Evolutionary conservation across 2,888 invertebrate genomes (phyloP), one percentile per base, ranked within the genome.

Genomic region (Parnassius smintheus): DNA sequence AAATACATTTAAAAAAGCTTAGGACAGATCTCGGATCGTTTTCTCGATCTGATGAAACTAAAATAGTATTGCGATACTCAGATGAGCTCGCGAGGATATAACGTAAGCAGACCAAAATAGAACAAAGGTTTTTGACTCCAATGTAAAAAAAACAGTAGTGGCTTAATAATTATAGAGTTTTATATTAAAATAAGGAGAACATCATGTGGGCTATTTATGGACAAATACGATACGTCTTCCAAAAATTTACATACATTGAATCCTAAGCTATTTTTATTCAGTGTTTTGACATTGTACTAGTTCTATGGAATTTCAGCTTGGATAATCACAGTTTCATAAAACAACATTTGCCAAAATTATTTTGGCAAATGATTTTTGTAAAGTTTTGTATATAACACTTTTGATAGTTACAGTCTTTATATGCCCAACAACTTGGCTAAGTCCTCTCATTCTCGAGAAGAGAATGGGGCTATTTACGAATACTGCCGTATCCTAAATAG

Each of bases 41-140:
- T 59, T 50, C 55, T 49, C 46, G 59, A 13, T 52, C 48, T 57
- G 44, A 22, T 59, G 57, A 55, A 44, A 65, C 63, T 10, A 65
- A 65, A 67, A 64, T 66, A 67, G 61, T 48, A 44, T 65, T 65
- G 63, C 65, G 63, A 67, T 65, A 63, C 56, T 10, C 54, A 54
- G 41, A 57, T 44, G 49, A 58, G 61, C 59, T 61, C 61, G 35
- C 53, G 62, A 56, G 54, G 54, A 22, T 46, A 46, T 52, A 62
- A 46, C 58, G 65, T 51, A 44, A 49, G 11, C 58, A 48, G 42
- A 57, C 60, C 7, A 46, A 42, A 65, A 62, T 63, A 59, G 59
- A 45, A 46, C 52, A 63, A 63, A 63, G 63, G 56, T 63, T 59
- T 59, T 63, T 48, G 59, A 63, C 63, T 42, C 56, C 52, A 22